These are phyloP conservation scores for Hippotragus niger DNA, from an alignment of 2,113 vertebrate species.

Conservation along the genomic window DNA sequence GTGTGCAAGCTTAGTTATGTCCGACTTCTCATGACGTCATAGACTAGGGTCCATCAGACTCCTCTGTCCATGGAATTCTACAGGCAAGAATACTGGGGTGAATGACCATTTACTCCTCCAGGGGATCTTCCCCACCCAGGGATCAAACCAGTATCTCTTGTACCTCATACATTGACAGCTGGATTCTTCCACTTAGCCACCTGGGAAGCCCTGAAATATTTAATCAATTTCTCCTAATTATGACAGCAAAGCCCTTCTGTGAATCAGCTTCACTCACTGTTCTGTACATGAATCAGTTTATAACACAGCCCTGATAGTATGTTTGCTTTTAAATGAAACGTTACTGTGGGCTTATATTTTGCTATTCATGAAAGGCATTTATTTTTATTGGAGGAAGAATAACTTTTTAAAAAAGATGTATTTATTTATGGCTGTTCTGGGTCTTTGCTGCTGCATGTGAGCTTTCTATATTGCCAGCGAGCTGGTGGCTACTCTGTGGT, in stretches of 20 bases:
- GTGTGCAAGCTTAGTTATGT: not conserved
- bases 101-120: not conserved
- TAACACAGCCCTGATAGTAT: not conserved
- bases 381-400: not conserved
- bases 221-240: not conserved
- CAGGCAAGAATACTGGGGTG: not conserved
- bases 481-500: not conserved
- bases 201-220: not conserved
- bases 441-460: not conserved
- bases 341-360: not conserved
- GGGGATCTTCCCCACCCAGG: not conserved
- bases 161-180: not conserved
- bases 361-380: not conserved
- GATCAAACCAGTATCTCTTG: not conserved
- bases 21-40: accelerated
- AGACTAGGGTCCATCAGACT: not conserved
- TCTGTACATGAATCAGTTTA: not conserved
- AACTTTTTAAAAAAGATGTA: not conserved
- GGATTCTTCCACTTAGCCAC: not conserved
- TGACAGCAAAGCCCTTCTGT: not conserved
- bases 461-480: not conserved
- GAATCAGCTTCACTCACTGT: not conserved
- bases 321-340: not conserved
- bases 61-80: not conserved
- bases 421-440: not conserved